Evolutionary conservation across 2,888 invertebrate genomes (phyloP).

Genomic region (Acrocyrtus sp.): DNA sequence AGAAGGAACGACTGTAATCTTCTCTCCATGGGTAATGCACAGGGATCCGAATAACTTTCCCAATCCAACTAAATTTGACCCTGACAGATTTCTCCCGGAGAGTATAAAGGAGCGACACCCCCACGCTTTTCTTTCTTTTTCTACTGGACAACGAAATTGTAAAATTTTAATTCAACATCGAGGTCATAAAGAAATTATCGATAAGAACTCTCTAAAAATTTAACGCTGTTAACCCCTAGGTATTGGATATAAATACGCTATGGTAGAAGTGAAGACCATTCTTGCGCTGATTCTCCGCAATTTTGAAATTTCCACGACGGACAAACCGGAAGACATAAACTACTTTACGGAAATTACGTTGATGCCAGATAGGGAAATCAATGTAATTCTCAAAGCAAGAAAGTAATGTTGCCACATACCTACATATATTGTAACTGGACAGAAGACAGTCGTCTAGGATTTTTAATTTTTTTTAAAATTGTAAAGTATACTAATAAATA

Average conservation of each 20-base stretch:
- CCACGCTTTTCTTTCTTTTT: background rate
- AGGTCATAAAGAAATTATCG: no score
- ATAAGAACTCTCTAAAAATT: no score
- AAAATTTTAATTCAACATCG: no score
- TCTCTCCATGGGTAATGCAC: background rate
- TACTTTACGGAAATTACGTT: conserved; percentile 2
- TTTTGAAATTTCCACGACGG: conserved; percentile 16
- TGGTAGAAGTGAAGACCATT: conserved; percentile 30
- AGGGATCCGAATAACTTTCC: background rate
- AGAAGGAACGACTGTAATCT: background rate
- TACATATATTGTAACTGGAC: no score
- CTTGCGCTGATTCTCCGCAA: conserved; percentile 25
- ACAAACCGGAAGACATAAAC: conserved; percentile 15
- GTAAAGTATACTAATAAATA: no score
- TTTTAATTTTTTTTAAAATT: no score
- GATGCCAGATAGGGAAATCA: conserved; percentile 5
- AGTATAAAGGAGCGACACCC: background rate
- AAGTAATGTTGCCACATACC: no score
- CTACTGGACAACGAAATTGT: background rate
- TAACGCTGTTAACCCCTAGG: no score
- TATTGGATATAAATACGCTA: conserved; percentile 36
- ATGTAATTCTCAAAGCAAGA: no score
- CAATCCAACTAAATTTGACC: conserved; percentile 5
- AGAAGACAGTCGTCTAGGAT: no score
- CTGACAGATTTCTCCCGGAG: conserved; percentile 1